Evolutionary conservation across 2,113 vertebrate species (phyloP), one percentile per base, ranked within the genome.

Genomic region (Istiophorus platypterus): DNA sequence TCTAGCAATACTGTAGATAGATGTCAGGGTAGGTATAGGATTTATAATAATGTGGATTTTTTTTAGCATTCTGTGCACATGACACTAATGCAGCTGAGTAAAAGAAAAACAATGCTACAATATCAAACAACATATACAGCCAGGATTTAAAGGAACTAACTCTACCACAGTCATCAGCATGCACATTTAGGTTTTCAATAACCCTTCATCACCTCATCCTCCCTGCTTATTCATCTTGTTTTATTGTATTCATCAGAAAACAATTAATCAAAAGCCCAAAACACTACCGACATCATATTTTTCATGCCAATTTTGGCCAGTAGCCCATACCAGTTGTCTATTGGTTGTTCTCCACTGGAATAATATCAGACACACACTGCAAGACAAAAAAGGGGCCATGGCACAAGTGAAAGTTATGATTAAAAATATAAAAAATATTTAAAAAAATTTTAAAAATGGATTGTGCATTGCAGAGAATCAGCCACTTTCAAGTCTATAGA

Each of bases 101-200:
- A 88, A 79, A 76, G 41, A 37, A 80, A 72, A 63, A 80, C 76
- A 57, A 37, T 78, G 41, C 37, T 72, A 80, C 68, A 62, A 4
- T 61, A 87, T 85, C 14, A 70, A 86, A 88, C 58, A 92, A 64
- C 61, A 87, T 82, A 64, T 87, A 85, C 75, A 93, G 63, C 63
- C 66, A 78, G 54, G 51, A 79, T 72, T 62, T 58, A 70, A 82
- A 72, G 83, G 76, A 76, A 73, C 64, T 67, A 51, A 47, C 51
- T 58, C 63, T 70, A 51, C 69, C 72, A 78, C 74, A 71, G 78
- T 84, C 80, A 77, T 79, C 67, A 89, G 84, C 93, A 95, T 94
- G 94, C 93, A 92, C 42, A 78, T 81, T 85, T 15, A 69, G 70
- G 64, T 71, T 26, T 26, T 42, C 42, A 45, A 31, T 26, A 52